phyloP scores from a whole-genome alignment of 2,888 invertebrate species.

The Nemurella pictetii region DNA sequence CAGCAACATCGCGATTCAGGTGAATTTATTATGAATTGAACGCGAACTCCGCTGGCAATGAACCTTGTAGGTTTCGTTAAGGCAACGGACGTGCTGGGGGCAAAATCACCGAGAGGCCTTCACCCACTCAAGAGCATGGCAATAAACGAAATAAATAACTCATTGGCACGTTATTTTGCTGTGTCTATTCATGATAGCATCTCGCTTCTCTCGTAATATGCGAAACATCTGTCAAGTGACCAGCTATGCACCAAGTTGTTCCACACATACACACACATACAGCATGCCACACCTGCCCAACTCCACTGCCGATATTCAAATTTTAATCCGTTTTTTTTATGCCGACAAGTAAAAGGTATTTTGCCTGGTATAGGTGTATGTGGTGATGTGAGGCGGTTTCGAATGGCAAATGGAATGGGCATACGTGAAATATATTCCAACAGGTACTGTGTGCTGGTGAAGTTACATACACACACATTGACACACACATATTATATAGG shows the following conservation, averaged over 20 bases:
- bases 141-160: not conserved
- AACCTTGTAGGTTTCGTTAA: not conserved
- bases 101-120: not conserved
- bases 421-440: not conserved
- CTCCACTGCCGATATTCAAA: not conserved
- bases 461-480: too few relatives aligned
- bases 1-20: too few relatives aligned
- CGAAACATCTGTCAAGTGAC: not conserved
- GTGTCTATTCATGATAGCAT: not conserved
- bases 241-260: not conserved
- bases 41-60: not conserved
- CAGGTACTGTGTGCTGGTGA: too few relatives aligned
- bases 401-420: not conserved
- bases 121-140: not conserved
- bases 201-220: not conserved
- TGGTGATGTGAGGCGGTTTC: not conserved
- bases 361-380: not conserved
- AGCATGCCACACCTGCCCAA: not conserved
- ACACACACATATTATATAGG: too few relatives aligned
- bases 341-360: not conserved
- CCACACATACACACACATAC: not conserved
- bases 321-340: not conserved
- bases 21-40: too few relatives aligned
- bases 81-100: not conserved
- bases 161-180: not conserved